Evolutionary conservation across 2,113 vertebrate genomes (phyloP).

Genomic region (Trematocara macrostoma): DNA sequence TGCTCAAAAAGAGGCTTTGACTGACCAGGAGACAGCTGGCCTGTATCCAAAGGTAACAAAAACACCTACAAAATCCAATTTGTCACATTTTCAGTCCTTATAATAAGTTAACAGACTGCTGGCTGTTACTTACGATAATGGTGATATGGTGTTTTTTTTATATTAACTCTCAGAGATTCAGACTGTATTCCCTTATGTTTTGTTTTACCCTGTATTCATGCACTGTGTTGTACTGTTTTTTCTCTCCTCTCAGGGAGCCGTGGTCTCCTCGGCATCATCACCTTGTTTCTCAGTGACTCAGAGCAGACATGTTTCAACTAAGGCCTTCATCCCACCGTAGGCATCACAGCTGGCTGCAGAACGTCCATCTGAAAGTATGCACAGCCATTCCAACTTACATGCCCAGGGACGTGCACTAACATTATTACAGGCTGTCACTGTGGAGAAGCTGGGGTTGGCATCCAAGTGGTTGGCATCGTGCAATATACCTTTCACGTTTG

Average conservation of each 20-base stretch:
- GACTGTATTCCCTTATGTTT: background rate
- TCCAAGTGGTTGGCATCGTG: background rate
- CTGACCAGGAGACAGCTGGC: background rate
- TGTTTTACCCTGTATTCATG: background rate
- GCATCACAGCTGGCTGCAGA: conserved; percentile 70
- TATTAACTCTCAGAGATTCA: background rate
- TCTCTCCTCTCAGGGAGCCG: background rate
- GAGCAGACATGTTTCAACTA: conserved; percentile 45
- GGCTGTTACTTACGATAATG: background rate
- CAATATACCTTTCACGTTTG: too few relatives aligned
- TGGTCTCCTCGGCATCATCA: background rate
- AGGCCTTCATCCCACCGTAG: conserved; percentile 59
- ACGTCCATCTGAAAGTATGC: conserved; percentile 48
- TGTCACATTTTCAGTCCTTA: background rate
- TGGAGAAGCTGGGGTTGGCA: conserved; percentile 43
- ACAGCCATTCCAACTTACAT: conserved; percentile 16
- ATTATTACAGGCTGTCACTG: background rate
- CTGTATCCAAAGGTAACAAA: background rate
- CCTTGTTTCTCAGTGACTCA: background rate
- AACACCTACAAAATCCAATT: background rate
- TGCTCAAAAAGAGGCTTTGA: background rate
- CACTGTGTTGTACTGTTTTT: background rate
- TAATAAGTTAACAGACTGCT: background rate
- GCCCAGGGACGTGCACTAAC: conserved; percentile 66
- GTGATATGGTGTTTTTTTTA: background rate